Conservation (phyloP, 2,797 vertebrate species). For the Pseudomugil gertrudae region DNA sequence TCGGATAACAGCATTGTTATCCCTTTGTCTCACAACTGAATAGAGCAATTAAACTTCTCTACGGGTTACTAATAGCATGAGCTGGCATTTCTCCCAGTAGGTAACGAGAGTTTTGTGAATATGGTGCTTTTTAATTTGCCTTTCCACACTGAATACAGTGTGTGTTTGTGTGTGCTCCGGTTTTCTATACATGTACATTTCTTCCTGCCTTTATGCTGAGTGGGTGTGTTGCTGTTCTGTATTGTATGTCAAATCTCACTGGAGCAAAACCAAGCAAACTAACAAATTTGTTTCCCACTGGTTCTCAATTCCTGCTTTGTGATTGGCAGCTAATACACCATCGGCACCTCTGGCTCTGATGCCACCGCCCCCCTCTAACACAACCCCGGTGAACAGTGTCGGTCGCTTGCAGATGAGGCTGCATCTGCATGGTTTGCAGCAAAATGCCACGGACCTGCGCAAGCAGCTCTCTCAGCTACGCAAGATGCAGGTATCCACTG, state of each 20-base stretch:
- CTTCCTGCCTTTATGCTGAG: slow-evolving; percentile 30
- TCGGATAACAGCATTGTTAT: slow-evolving; percentile 64
- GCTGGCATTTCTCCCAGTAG: slow-evolving; percentile 46
- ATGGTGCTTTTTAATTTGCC: slow-evolving; percentile 46
- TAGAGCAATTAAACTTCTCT: slow-evolving; percentile 53
- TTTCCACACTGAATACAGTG: slow-evolving; percentile 29
- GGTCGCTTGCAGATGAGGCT: slow-evolving; percentile 93
- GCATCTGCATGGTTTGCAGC: slow-evolving; percentile 93
- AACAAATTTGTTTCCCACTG: slow-evolving; percentile 47
- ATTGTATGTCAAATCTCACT: slow-evolving; percentile 29
- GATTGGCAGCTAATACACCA: slow-evolving; percentile 84
- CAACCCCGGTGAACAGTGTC: slow-evolving; percentile 83
- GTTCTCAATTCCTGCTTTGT: slow-evolving; percentile 65
- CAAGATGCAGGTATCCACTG: slow-evolving; percentile 88
- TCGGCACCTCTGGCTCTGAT: slow-evolving; percentile 88
- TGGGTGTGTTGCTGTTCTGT: slow-evolving; percentile 33
- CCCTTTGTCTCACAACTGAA: slow-evolving; percentile 58
- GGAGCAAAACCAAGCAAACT: slow-evolving; percentile 38
- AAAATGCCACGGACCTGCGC: slow-evolving; percentile 92
- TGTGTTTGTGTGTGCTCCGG: slow-evolving; percentile 32
- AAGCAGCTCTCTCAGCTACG: slow-evolving; percentile 92
- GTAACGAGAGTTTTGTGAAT: slow-evolving; percentile 60
- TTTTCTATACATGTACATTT: slow-evolving; percentile 44
- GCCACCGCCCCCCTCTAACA: slow-evolving; percentile 85
- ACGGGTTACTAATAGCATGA: slow-evolving; percentile 71